Percentiles rank a stretch among this genome's conserved stretches.
Evolutionary conservation across 2,888 invertebrate genomes (phyloP).

Genomic region (Oasisia sp.): DNA sequence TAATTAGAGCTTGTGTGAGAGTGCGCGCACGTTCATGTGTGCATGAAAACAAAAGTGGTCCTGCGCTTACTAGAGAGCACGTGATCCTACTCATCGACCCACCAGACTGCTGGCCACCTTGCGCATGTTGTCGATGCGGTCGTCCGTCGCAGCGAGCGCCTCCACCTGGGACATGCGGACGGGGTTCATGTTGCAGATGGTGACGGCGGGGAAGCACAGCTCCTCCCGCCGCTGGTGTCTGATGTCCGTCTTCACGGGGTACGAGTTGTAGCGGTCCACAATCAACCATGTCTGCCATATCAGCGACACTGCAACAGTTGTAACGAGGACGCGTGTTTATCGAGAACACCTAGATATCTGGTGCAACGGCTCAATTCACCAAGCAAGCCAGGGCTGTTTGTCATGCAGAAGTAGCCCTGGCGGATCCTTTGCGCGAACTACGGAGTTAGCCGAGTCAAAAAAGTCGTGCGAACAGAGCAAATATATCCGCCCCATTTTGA

Average conservation of each 20-base stretch:
- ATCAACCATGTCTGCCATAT: not conserved
- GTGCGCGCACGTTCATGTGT: no score
- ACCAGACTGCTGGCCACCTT: not conserved
- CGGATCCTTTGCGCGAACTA: no score
- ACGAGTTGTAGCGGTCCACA: constrained; percentile 10
- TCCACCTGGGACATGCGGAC: not conserved
- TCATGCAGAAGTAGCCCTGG: no score
- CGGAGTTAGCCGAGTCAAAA: no score
- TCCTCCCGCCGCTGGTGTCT: constrained; percentile 13
- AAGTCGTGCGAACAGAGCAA: no score
- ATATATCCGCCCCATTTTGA: no score
- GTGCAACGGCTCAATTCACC: no score
- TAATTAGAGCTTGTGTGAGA: no score
- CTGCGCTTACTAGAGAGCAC: no score
- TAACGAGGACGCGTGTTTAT: not conserved
- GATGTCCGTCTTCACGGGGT: constrained; percentile 29
- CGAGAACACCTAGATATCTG: not conserved
- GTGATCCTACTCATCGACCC: not conserved
- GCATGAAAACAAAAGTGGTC: no score
- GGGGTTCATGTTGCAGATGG: constrained; percentile 13
- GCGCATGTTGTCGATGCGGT: not conserved
- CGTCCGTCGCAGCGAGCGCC: not conserved
- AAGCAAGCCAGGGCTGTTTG: no score
- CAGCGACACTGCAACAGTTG: not conserved
- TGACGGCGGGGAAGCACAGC: constrained; percentile 32